Base-by-base conservation (phyloP, 1,140 invertebrate species). In the Panonychus citri region DNA sequence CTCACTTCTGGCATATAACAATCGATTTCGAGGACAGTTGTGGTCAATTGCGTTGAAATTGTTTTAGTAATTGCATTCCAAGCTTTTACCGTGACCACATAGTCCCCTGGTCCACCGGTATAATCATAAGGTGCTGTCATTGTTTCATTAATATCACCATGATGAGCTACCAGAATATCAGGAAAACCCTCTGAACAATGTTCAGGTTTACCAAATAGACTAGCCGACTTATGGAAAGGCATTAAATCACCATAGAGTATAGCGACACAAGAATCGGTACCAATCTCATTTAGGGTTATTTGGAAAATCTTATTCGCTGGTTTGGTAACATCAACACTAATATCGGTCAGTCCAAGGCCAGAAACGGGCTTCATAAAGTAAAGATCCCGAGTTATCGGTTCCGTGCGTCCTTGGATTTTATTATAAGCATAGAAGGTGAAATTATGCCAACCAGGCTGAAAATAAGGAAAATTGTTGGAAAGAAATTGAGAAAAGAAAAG, bases 181-280 rank as follows among this genome's bases (percentile, higher is more conserved):
- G 54, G 39, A 34, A 59, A 59, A 12, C 52, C 5, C 53, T 54
- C 21, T 3, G 21, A 12, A 46, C 64, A 61, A 17, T 58, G 55
- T 37, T 49, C 43, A 3, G 52, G 25, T 54, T 59, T 54, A 12
- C 61, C 61, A 57, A 42, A 63, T 8, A 58, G 19, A 26, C 15
- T 13, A 24, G 19, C n/a, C 19, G 30, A 24, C 7, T 21, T 17
- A 21, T 19, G 25, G 17, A n/a, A 8, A 1, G 17, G 7, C 15
- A 17, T 25, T 1, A 63, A 60, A 50, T 71, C 70, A 13, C 67
- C 69, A 57, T 62, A 72, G 55, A 70, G 64, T 7, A 73, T 54
- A 3, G 65, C 52, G 0, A 72, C 55, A 59, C 71, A 73, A 0
- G 68, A 66, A 2, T 62, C 63, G 7, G 65, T 66, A 8, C 71